phyloP scores from a whole-genome alignment of 2,113 vertebrate genomes.

The Brienomyrus longianalis region DNA sequence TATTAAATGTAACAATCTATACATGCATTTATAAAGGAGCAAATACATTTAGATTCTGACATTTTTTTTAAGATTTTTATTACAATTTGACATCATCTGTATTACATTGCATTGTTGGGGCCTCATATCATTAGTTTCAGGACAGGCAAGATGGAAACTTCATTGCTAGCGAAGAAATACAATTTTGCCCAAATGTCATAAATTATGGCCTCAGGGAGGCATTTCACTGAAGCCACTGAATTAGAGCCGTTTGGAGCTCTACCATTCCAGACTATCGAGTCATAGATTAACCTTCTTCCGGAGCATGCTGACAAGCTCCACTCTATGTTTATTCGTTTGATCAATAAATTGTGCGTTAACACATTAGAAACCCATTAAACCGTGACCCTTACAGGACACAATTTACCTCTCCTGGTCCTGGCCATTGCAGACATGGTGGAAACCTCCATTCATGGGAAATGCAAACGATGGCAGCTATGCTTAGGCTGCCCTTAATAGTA shows the following conservation, averaged over 20 bases:
- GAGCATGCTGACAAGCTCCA: not conserved
- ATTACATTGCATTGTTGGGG: not conserved
- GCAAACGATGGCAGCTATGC: not conserved
- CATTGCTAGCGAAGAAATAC: not conserved
- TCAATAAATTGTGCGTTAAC: constrained; percentile 1
- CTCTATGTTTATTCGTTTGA: not conserved
- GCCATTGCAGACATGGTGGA: not conserved
- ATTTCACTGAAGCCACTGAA: not conserved
- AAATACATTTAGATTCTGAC: not conserved
- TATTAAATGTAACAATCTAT: not conserved
- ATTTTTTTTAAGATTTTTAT: not conserved
- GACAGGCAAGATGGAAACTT: not conserved
- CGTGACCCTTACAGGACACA: not conserved
- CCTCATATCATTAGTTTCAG: not conserved
- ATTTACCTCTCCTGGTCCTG: not conserved
- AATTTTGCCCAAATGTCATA: not conserved
- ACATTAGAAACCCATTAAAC: not conserved
- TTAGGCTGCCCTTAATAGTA: not conserved
- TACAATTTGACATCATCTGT: not conserved
- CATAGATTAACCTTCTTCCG: not conserved
- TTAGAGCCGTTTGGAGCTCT: not conserved
- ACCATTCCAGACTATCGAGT: not conserved
- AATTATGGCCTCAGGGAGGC: not conserved
- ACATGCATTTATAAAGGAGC: not conserved
- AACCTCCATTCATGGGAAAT: not conserved